These are phyloP conservation scores for Paramormyrops kingsleyae DNA, from an alignment of 2,113 vertebrate genomes.

Conservation along the genomic window DNA sequence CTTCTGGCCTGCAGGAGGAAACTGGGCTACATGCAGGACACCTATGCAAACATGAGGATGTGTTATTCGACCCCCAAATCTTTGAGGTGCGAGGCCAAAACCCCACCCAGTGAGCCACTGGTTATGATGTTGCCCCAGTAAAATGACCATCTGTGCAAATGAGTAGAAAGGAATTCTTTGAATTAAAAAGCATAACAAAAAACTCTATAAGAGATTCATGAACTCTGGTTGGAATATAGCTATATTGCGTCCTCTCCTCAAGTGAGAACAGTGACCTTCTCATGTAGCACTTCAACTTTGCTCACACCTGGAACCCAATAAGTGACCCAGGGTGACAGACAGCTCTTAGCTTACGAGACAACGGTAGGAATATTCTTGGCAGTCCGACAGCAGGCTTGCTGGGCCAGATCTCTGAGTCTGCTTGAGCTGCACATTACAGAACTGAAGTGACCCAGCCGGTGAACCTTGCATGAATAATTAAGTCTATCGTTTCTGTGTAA, in stretches of 20 bases:
- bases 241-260: not conserved
- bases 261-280: not conserved
- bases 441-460: not conserved
- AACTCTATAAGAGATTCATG: not conserved
- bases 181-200: not conserved
- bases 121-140: not conserved
- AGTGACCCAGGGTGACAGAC: not conserved
- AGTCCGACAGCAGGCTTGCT: not conserved
- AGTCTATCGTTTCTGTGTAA: not conserved
- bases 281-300: not conserved
- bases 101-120: not conserved
- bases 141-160: not conserved
- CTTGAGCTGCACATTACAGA: not conserved
- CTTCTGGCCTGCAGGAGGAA: not conserved
- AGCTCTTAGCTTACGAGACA: not conserved
- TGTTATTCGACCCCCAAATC: not conserved
- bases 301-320: not conserved
- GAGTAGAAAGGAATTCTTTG: not conserved
- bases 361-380: not conserved
- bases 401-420: not conserved
- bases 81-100: not conserved
- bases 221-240: not conserved
- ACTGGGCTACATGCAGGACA: not conserved
- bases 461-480: not conserved
- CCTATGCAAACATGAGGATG: not conserved